A percentile compares a stretch with the other conserved stretches of the same genome.
These are phyloP conservation scores for Xenopus borealis DNA, from an alignment of 2,113 vertebrate genomes.

Conservation along the genomic window DNA sequence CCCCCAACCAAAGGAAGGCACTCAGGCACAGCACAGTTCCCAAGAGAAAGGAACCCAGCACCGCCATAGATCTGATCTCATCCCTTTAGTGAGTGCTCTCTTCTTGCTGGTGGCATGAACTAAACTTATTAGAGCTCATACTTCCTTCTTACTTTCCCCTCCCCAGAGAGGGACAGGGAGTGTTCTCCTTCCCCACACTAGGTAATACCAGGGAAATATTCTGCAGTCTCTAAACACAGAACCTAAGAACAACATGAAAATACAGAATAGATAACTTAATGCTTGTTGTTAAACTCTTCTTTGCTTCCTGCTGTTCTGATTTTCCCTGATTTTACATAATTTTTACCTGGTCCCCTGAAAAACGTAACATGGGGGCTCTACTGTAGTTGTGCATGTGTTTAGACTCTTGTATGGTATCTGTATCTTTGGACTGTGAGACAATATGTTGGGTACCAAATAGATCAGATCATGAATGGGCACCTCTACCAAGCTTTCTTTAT, in stretches of 20 bases:
- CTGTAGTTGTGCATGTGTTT: too few species aligned
- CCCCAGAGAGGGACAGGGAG: slow-evolving; percentile 14
- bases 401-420: too few species aligned
- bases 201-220: slow-evolving; percentile 35
- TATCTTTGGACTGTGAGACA: too few species aligned
- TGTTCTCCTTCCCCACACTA: background rate
- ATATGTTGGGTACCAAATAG: too few species aligned
- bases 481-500: too few species aligned
- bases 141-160: slow-evolving; percentile 30
- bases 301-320: too few species aligned
- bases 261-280: too few species aligned
- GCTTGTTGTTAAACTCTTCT: too few species aligned
- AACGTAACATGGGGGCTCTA: too few species aligned
- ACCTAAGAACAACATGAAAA: background rate
- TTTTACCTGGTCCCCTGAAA: too few species aligned
- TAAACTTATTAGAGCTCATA: background rate
- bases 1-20: background rate
- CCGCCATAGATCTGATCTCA: slow-evolving; percentile 13
- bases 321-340: too few species aligned
- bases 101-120: background rate
- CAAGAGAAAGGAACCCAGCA: background rate
- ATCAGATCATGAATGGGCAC: too few species aligned
- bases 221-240: background rate
- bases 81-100: background rate
- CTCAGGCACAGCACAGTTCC: background rate